These are phyloP conservation scores for Scarus forsteni DNA, from an alignment of 2,797 vertebrate species.

Conservation along the genomic window DNA sequence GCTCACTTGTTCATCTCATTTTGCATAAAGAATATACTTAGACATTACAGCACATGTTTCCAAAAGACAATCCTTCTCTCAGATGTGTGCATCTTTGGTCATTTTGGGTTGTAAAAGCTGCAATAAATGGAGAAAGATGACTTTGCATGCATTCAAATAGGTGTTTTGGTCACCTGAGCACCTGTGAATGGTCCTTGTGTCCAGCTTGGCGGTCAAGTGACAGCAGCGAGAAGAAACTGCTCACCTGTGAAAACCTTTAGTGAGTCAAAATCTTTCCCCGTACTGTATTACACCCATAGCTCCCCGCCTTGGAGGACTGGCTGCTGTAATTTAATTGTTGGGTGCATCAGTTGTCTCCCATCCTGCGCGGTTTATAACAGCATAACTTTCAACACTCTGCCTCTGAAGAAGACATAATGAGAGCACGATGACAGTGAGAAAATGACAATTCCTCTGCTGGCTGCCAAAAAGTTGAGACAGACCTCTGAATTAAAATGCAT, in stretches of 20 bases:
- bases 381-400: background rate
- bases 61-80: background rate
- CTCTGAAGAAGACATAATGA: conserved; percentile 26
- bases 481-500: conserved; percentile 29
- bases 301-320: background rate
- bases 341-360: background rate
- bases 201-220: conserved; percentile 34
- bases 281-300: background rate
- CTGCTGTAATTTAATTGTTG: background rate
- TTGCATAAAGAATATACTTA: conserved; percentile 16
- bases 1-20: conserved; percentile 58
- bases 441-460: conserved; percentile 11
- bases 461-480: conserved; percentile 3
- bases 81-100: background rate
- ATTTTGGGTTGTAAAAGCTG: background rate
- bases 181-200: conserved; percentile 20
- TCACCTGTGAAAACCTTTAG: conserved; percentile 34
- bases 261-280: background rate
- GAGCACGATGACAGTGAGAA: conserved; percentile 19
- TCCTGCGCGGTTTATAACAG: background rate
- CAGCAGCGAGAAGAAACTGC: conserved; percentile 5
- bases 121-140: background rate
- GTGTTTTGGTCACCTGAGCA: conserved; percentile 34
- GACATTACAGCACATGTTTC: background rate
- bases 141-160: background rate